Conservation (phyloP, 2,888 invertebrate genomes). For the Campoplex nolae region DNA sequence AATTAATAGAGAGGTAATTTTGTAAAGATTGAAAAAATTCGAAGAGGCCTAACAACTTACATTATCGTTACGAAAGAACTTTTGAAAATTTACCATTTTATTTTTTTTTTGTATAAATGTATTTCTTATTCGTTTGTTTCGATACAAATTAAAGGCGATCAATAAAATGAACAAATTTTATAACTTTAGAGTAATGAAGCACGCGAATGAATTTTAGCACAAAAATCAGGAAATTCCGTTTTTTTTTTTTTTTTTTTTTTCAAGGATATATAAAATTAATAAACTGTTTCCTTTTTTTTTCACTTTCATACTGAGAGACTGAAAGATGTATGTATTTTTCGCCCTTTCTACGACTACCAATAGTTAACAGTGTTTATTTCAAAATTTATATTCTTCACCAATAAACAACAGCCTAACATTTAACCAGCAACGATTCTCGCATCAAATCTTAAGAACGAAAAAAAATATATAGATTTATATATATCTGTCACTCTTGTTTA, state of each 20-base stretch:
- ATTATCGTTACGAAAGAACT: constrained; percentile 7
- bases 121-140: background rate
- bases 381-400: constrained; percentile 70
- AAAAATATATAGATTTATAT: constrained; percentile 36
- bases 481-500: constrained; percentile 63
- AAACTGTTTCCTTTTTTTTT: background rate
- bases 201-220: constrained; percentile 11
- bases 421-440: constrained; percentile 64
- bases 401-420: constrained; percentile 72
- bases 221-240: background rate
- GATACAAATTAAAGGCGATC: background rate
- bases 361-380: constrained; percentile 71
- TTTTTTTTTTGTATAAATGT: constrained; percentile 1
- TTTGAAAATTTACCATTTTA: background rate
- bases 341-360: constrained; percentile 66
- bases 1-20: background rate
- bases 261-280: no score
- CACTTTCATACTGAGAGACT: constrained; percentile 39
- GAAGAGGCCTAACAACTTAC: background rate
- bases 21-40: constrained; percentile 1
- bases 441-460: constrained; percentile 62
- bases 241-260: no score
- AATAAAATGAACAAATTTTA: constrained; percentile 1
- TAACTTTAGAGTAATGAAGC: background rate
- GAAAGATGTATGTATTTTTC: constrained; percentile 25